Base-by-base conservation (phyloP, 2,888 invertebrate genomes). In the Drosophila paracracens region DNA sequence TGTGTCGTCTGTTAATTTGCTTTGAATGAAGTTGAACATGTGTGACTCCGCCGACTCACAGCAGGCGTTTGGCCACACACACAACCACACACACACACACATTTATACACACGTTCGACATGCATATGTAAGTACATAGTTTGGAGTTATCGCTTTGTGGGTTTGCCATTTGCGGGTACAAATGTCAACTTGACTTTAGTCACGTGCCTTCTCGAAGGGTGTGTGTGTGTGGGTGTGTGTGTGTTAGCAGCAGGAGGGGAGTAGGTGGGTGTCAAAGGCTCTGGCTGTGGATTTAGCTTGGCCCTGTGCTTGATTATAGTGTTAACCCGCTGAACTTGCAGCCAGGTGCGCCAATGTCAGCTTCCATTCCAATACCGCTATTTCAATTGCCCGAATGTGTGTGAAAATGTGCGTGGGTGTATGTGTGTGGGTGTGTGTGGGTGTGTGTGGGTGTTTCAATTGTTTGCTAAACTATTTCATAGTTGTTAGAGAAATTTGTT, bases 121-220 rank as follows among this genome's bases (percentile, higher is more conserved):
- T 67, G 70, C 63, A 66, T 67, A 38, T 54, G 57, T 54, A 50
- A 51, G 48, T 64, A 63, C 53, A 71, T 62, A 84, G 82, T 82
- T 73, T 62, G 61, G 66, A 74, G 79, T 70, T 78, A 73, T 76
- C 70, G 62, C 68, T 60, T 64, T 58, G 67, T 80, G 70, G 81
- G 72, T 76, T 74, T 74, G 81, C 83, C 82, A 76, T 81, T 85
- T 85, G 86, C 40, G 88, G 90, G 83, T 85, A 86, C 73, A 90
- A 90, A 85, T 88, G 86, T 90, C 86, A 86, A 90, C 88, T 90
- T 88, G 88, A 85, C 90, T 90, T 81, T 83, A 38, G 51, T 64
- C 71, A 80, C 80, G 81, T 79, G 84, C 62, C 53, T 54, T 50
- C 31, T 27, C 18, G 16, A 25, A 46, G 25, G 8, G 46, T 25